A percentile compares a stretch with the other conserved stretches of the same genome.
These are phyloP conservation scores for Beroe ovata DNA, from an alignment of 37 sponge, comb jelly and placozoan genomes.

Conservation along the genomic window DNA sequence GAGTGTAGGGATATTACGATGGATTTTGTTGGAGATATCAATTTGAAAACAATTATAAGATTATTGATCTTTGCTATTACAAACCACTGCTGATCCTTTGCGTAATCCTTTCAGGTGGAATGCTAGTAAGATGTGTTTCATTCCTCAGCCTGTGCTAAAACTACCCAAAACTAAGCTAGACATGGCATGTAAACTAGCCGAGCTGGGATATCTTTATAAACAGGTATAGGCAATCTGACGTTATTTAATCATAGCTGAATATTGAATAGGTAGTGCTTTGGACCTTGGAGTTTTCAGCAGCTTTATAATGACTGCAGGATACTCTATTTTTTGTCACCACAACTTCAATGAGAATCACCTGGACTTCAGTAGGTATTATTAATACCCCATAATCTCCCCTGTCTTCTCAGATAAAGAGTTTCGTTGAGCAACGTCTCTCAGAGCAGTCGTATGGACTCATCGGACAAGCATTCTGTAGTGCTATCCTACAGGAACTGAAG, in stretches of 20 bases:
- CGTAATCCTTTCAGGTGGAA: constrained; percentile 41
- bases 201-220: constrained; percentile 90
- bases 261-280: no score
- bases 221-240: constrained; percentile 73
- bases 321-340: no score
- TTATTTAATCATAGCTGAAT: no score
- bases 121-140: constrained; percentile 4
- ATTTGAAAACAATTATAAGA: no score
- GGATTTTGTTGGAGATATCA: no score
- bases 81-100: not conserved
- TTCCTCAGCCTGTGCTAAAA: not conserved
- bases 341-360: no score
- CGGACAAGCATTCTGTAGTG: constrained; percentile 86
- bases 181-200: constrained; percentile 82
- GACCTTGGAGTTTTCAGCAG: no score
- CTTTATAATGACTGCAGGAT: no score
- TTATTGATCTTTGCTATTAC: no score
- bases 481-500: constrained; percentile 83
- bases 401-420: constrained; percentile 51
- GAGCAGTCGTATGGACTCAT: constrained; percentile 67
- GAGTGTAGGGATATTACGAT: no score
- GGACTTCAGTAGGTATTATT: not conserved
- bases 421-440: constrained; percentile 38
- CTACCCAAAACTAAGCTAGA: constrained; percentile 68
- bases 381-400: not conserved